Percentiles rank a stretch among this genome's conserved stretches.
Evolutionary conservation across 2,888 invertebrate species (phyloP).

Genomic region (Microplitis manilae): DNA sequence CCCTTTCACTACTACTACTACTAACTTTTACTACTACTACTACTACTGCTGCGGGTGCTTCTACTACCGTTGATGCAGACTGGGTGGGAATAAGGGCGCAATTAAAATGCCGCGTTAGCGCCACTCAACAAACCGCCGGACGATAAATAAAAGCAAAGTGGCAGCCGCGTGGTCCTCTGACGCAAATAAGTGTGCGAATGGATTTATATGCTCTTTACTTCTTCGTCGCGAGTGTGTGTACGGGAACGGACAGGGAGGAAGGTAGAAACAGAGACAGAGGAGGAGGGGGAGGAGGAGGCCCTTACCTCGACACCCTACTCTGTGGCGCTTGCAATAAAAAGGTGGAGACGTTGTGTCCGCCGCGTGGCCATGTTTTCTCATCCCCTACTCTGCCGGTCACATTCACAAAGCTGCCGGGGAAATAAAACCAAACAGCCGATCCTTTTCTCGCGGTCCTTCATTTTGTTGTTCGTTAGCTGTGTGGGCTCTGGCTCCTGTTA

Average conservation of each 20-base stretch:
- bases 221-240: slow-evolving; percentile 21
- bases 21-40: too few species aligned
- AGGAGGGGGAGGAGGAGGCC: slow-evolving; percentile 28
- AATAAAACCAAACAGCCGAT: too few species aligned
- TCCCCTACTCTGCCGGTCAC: slow-evolving; percentile 54
- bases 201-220: slow-evolving; percentile 27
- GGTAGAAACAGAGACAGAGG: slow-evolving; percentile 32
- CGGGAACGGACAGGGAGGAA: background rate
- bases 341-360: slow-evolving; percentile 67
- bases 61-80: slow-evolving; percentile 23
- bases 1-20: too few species aligned
- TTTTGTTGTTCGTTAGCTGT: slow-evolving; percentile 7
- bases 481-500: background rate
- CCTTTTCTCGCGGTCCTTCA: background rate
- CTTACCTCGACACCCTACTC: slow-evolving; percentile 40
- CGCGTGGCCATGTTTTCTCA: slow-evolving; percentile 67
- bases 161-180: slow-evolving; percentile 50
- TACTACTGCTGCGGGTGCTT: too few species aligned
- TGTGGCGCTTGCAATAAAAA: slow-evolving; percentile 70
- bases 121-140: slow-evolving; percentile 69
- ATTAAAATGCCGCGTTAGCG: slow-evolving; percentile 72
- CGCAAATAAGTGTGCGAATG: slow-evolving; percentile 64
- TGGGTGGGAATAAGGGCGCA: slow-evolving; percentile 68
- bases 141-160: slow-evolving; percentile 70
- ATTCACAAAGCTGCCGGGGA: slow-evolving; percentile 44